phyloP scores from a whole-genome alignment of 2,113 vertebrate genomes.

The Atrichornis clamosus region DNA sequence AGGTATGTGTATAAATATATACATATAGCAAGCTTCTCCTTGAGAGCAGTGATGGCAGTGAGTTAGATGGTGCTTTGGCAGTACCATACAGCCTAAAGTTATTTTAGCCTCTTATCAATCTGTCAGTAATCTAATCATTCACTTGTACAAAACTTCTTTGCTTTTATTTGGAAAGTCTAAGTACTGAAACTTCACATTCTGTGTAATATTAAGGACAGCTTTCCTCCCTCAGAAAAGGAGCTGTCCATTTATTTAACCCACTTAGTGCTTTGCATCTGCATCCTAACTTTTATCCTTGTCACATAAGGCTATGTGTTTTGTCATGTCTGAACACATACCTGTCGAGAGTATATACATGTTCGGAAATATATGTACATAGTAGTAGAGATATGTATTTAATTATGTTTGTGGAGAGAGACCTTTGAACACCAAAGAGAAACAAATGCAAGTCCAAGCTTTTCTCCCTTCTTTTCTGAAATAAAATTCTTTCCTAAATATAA shows the following conservation, averaged over 20 bases:
- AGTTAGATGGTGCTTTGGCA: background rate
- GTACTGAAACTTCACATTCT: background rate
- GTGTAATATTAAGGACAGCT: background rate
- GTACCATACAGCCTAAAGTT: background rate
- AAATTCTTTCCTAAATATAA: background rate
- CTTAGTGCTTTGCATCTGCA: background rate
- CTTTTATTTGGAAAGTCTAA: background rate
- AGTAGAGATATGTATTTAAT: background rate
- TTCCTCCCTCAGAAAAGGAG: background rate
- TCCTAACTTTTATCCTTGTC: background rate
- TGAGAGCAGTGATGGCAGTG: background rate
- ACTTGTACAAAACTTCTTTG: background rate
- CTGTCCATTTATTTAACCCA: background rate
- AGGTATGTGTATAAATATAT: background rate
- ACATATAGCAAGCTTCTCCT: background rate
- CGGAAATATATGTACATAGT: background rate
- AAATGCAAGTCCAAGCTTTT: background rate
- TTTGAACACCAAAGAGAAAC: background rate
- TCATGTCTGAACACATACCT: background rate
- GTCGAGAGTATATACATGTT: background rate
- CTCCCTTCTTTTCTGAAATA: rapidly evolving
- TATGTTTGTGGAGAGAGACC: background rate
- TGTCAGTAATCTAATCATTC: background rate
- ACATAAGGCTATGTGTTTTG: background rate
- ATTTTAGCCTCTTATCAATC: background rate